Conservation (phyloP, 2,797 vertebrate species). For the Scyliorhinus canicula region DNA sequence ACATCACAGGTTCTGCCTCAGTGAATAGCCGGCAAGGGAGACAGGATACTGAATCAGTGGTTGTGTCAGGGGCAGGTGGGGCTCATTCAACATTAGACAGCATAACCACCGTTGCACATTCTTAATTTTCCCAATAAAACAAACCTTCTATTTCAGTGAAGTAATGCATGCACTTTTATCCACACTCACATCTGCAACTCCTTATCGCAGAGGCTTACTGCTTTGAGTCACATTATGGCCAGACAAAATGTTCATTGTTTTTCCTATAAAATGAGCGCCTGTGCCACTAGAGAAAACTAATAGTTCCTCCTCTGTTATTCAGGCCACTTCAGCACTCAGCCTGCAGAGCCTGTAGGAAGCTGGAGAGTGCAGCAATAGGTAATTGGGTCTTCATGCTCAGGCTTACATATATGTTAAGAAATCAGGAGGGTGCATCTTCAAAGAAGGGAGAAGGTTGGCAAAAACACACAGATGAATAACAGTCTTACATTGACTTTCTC, state of each 20-base stretch:
- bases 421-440: neutral
- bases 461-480: neutral
- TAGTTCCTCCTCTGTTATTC: neutral
- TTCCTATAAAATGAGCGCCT: too few relatives aligned
- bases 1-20: neutral
- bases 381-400: neutral
- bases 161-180: neutral
- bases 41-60: too few relatives aligned
- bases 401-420: neutral
- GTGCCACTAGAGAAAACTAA: neutral
- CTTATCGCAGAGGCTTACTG: neutral
- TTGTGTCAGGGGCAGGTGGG: too few relatives aligned
- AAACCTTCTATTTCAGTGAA: neutral
- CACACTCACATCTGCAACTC: neutral
- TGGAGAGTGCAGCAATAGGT: neutral
- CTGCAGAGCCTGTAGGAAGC: too few relatives aligned
- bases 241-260: neutral
- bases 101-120: neutral
- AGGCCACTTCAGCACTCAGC: neutral
- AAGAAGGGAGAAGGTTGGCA: neutral
- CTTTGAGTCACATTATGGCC: neutral
- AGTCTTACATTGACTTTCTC: constrained; percentile 26
- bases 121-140: neutral
- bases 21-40: neutral
- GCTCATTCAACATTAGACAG: neutral